These are phyloP conservation scores for Cryptoblepharus egeriae DNA, from an alignment of 2,797 vertebrate species.

Conservation along the genomic window DNA sequence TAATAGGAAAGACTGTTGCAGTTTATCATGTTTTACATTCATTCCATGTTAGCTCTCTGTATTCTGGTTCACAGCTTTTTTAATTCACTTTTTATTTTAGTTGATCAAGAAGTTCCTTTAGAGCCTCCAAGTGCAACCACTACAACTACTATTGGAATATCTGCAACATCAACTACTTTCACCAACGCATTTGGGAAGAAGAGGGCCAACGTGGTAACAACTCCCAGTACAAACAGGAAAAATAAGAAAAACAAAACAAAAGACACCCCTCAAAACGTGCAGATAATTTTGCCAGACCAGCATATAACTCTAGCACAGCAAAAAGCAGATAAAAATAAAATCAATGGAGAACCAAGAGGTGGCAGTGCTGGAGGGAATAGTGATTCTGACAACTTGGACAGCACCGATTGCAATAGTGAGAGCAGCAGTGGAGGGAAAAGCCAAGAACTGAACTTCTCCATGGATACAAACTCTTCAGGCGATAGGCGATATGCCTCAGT, in stretches of 20 bases:
- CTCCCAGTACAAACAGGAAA: constrained; percentile 93
- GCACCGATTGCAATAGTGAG: constrained; percentile 96
- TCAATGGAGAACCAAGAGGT: constrained; percentile 93
- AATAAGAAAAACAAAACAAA: constrained; percentile 99
- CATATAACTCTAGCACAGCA: constrained; percentile 96
- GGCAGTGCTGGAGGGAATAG: constrained; percentile 91
- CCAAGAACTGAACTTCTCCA: constrained; percentile 87
- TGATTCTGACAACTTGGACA: constrained; percentile 95
- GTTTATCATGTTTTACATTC: neutral
- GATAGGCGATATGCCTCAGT: constrained; percentile 86
- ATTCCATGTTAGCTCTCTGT: neutral
- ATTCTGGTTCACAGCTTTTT: neutral
- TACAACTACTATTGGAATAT: constrained; percentile 98
- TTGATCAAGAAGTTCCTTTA: constrained; percentile 94
- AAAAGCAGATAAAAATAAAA: constrained; percentile 98
- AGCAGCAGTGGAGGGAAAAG: constrained; percentile 93
- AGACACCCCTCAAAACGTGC: constrained; percentile 89
- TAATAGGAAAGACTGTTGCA: neutral
- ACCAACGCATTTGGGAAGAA: constrained; percentile 96
- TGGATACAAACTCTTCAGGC: constrained; percentile 87
- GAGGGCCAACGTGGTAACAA: constrained; percentile 92
- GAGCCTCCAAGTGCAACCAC: constrained; percentile 98
- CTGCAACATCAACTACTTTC: constrained; percentile 96
- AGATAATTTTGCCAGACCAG: constrained; percentile 94
- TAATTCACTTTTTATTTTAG: constrained; percentile 67